Percentiles rank a stretch among this genome's conserved stretches.
These are phyloP conservation scores for Pitta sordida DNA, from an alignment of 2,113 vertebrate genomes.

Conservation along the genomic window DNA sequence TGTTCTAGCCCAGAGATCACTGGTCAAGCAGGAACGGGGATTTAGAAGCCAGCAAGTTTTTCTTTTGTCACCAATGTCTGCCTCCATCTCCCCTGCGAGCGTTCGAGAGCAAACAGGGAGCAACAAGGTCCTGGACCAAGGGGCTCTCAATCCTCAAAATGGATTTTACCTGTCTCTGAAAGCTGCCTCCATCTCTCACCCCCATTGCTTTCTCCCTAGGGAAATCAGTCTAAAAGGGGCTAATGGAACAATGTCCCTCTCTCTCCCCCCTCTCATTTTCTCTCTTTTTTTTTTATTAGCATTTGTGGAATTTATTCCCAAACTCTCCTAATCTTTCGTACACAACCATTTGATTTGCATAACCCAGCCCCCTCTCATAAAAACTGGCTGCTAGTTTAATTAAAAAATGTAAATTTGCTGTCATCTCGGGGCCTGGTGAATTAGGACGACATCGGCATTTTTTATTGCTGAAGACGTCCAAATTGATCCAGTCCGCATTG, in stretches of 20 bases:
- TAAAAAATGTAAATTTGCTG: slow-evolving; percentile 99
- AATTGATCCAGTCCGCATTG: slow-evolving; percentile 87
- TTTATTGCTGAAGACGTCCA: slow-evolving; percentile 99
- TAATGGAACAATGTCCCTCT: slow-evolving; percentile 88
- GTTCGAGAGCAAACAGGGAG: background rate
- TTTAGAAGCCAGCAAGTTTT: background rate
- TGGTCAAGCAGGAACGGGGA: background rate
- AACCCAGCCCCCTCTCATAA: slow-evolving; percentile 99
- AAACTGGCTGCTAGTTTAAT: slow-evolving; percentile 99
- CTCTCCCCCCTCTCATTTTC: slow-evolving; percentile 72
- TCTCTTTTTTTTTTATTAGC: slow-evolving; percentile 83
- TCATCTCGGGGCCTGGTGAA: slow-evolving; percentile 98
- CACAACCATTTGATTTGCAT: slow-evolving; percentile 99
- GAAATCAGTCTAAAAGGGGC: slow-evolving; percentile 93
- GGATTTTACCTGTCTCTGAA: slow-evolving; percentile 72
- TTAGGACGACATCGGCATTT: slow-evolving; percentile 99
- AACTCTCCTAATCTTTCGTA: slow-evolving; percentile 99
- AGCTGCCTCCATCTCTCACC: slow-evolving; percentile 63
- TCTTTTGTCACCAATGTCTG: background rate
- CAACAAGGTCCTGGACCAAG: slow-evolving; percentile 47
- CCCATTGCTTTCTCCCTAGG: slow-evolving; percentile 68
- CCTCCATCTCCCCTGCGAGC: background rate
- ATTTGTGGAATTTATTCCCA: slow-evolving; percentile 99
- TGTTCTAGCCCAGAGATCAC: background rate
- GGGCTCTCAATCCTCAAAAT: slow-evolving; percentile 61